Conservation (phyloP, 2,888 invertebrate genomes). For the Heliconius sara region DNA sequence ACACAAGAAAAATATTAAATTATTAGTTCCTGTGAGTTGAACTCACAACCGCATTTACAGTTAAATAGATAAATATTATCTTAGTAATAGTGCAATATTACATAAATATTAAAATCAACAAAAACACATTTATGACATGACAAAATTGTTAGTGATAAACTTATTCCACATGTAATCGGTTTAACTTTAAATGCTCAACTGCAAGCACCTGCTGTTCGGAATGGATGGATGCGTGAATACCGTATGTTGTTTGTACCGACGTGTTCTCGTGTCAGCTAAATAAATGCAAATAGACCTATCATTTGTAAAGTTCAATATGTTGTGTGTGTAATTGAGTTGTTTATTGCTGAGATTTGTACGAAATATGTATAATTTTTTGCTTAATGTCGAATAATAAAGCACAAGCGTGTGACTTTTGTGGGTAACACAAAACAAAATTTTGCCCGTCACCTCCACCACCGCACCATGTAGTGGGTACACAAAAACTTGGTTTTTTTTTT, state of each 20-base stretch:
- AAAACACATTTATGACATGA: not conserved
- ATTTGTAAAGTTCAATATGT: constrained; percentile 45
- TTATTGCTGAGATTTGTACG: constrained; percentile 13
- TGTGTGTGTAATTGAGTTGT: constrained; percentile 18
- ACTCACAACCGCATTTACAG: no score
- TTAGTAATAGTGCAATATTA: no score
- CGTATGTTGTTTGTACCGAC: constrained; percentile 57
- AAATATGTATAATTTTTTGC: not conserved
- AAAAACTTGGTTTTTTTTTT: no score
- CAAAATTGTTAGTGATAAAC: constrained; percentile 11
- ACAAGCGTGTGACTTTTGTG: no score
- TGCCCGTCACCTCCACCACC: no score
- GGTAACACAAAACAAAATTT: no score
- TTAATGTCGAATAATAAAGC: not conserved
- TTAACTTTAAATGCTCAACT: constrained; percentile 51
- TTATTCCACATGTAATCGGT: constrained; percentile 10
- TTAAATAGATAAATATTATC: no score
- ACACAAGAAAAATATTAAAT: no score
- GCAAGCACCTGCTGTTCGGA: constrained; percentile 57
- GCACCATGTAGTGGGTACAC: no score
- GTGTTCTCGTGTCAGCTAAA: constrained; percentile 58
- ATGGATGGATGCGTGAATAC: constrained; percentile 59
- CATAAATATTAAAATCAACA: no score
- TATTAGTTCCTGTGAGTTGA: no score
- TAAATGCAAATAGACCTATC: constrained; percentile 51